Conservation (phyloP, 1,140 invertebrate species). For the Ostrea denselamellosa region DNA sequence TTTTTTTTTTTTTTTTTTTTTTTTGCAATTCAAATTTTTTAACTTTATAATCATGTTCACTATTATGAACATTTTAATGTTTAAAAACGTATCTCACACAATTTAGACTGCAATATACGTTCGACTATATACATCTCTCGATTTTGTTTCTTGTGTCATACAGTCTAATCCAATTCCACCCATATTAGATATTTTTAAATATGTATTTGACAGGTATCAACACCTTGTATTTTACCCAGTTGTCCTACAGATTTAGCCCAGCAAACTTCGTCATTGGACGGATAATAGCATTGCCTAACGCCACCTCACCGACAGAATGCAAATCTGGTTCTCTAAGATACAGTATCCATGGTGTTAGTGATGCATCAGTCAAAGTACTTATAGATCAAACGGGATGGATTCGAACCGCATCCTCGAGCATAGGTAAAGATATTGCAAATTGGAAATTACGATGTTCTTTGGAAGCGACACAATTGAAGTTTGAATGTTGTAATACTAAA, state of each 20-base stretch:
- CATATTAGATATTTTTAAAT: no score
- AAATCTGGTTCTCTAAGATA: neutral
- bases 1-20: no score
- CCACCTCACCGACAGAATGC: neutral
- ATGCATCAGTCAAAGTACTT: neutral
- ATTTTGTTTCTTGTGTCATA: neutral
- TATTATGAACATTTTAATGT: no score
- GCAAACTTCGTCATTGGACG: neutral
- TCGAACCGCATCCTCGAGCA: neutral
- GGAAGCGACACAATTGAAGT: no score
- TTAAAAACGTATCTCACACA: no score
- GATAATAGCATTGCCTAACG: neutral
- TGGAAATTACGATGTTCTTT: no score
- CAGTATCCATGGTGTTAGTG: neutral
- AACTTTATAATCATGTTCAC: no score
- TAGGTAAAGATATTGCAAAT: neutral
- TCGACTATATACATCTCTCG: neutral
- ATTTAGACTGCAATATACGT: no score
- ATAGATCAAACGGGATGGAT: constrained; percentile 2
- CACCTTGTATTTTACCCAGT: neutral
- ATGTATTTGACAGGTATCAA: neutral
- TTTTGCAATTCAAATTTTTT: no score
- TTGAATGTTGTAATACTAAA: no score
- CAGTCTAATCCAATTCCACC: neutral
- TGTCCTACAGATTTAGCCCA: neutral